A percentile compares a stretch with the other conserved stretches of the same genome.
These are phyloP conservation scores for Anoplophora glabripennis DNA, from an alignment of 1,140 invertebrate genomes.

Conservation along the genomic window DNA sequence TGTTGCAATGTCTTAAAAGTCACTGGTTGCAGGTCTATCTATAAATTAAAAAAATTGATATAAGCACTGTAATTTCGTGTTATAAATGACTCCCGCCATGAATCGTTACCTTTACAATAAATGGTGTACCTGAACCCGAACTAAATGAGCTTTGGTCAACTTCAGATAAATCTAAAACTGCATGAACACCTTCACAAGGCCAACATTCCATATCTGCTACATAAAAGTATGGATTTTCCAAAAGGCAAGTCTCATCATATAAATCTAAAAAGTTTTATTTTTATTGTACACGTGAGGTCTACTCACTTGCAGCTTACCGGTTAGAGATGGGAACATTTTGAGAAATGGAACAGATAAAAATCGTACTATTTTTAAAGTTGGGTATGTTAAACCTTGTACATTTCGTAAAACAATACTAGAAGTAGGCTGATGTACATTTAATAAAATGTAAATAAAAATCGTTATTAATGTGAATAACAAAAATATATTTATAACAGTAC, in stretches of 20 bases:
- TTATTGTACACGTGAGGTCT: conserved; percentile 4
- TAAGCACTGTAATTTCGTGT: conserved; percentile 7
- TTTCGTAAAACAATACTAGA: conserved; percentile 49
- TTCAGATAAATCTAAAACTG: conserved; percentile 50
- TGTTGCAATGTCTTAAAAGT: conserved; percentile 48
- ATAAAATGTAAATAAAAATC: conserved; percentile 41
- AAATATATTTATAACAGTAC: conserved; percentile 27
- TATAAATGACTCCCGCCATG: not conserved
- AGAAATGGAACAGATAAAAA: conserved; percentile 53
- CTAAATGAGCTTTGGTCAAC: conserved; percentile 34
- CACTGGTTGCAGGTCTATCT: conserved; percentile 48
- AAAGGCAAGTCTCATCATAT: conserved; percentile 75
- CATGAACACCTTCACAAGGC: conserved; percentile 66
- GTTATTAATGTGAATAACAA: conserved; percentile 29
- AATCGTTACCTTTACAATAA: conserved; percentile 39
- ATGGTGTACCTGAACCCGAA: conserved; percentile 42
- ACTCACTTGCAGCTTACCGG: conserved; percentile 32
- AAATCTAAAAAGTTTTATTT: conserved; percentile 56
- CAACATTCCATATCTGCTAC: conserved; percentile 72
- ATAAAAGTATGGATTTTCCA: conserved; percentile 73
- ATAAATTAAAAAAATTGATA: conserved; percentile 20
- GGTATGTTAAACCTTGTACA: conserved; percentile 54
- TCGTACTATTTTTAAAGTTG: conserved; percentile 53
- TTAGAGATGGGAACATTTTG: conserved; percentile 50
- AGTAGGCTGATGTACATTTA: conserved; percentile 48